Evolutionary conservation across 2,888 invertebrate species (phyloP), one percentile per base, ranked within the genome.

Genomic region (Syrista parreyssii): DNA sequence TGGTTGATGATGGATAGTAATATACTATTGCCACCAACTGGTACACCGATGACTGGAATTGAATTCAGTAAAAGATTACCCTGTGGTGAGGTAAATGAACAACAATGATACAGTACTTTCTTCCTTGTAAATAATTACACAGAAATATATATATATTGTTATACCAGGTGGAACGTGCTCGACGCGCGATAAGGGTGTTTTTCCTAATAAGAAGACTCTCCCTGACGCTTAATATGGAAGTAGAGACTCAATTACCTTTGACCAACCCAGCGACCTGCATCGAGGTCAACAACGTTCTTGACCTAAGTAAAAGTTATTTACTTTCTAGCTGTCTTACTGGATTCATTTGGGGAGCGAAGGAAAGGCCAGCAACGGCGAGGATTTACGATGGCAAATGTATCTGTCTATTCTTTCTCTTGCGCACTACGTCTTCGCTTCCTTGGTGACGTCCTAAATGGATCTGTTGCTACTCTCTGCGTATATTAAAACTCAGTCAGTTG

Each of bases 1-100:
- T 98, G 97, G 94, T 92, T 99, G 82, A 97, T 98, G 92, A 98
- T 98, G 97, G 99, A 99, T 92, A 97, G 98, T 74, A 97, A 97
- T 77, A 96, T 99, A 87, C 93, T 99, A 77, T 92, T 99, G 84
- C 98, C 99, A 0, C 99, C 99, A 0, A 98, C 98, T 0, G 96
- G 97, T 33, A 98, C 99, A 0, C 99, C 99, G 0, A 95, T 99
- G 93, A 98, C 98, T 1, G 98, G 98, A 1, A 98, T 99, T 81
- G 96, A 96, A 83, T 98, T 99, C 90, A 96, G 96, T 73, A 98
- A 98, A 89, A 94, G 99, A 85, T 92, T 99, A 83, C 98, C 99
- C 0, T 98, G 98, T 91, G 99, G 99, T 80, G 98, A 99, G 93
- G 98, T 98, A 93, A 91, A 92, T 92, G 74, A 4, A 36, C 15